A percentile compares a stretch with the other conserved stretches of the same genome.
Conservation (phyloP, 2,797 vertebrate species). For the Alauda arvensis region DNA sequence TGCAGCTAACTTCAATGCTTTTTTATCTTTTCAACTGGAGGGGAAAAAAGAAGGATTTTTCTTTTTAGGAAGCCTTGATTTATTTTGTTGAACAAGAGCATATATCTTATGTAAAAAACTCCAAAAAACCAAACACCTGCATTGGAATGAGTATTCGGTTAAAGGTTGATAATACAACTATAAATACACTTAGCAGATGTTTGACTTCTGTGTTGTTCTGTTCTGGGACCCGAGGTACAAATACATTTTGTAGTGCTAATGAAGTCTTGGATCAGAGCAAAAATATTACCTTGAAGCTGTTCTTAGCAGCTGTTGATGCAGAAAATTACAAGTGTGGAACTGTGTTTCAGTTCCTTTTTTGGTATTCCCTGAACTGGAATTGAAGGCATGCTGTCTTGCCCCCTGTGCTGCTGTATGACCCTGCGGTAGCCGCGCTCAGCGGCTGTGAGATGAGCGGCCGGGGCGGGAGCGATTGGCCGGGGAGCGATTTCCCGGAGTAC, state of each 20-base stretch:
- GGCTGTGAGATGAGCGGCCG: conserved; percentile 57
- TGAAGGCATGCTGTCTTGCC: conserved; percentile 2
- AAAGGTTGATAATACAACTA: not conserved
- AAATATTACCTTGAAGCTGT: conserved; percentile 5
- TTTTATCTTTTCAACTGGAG: not conserved
- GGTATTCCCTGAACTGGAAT: conserved; percentile 48
- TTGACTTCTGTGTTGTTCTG: not conserved
- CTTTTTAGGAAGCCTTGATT: not conserved
- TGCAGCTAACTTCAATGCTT: not conserved
- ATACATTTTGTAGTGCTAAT: not conserved
- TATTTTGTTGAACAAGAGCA: not conserved
- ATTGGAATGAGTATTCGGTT: not conserved
- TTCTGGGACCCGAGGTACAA: not conserved
- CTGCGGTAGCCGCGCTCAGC: conserved; percentile 1
- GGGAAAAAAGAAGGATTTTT: not conserved
- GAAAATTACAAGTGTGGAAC: conserved; percentile 1
- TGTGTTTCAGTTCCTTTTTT: conserved; percentile 47
- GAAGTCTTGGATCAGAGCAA: not conserved
- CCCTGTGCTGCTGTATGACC: conserved; percentile 16
- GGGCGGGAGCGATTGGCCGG: conserved; percentile 53
- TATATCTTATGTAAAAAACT: not conserved
- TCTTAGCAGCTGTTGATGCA: conserved; percentile 10
- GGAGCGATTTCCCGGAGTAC: conserved; percentile 55
- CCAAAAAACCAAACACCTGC: not conserved
- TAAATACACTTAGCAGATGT: not conserved